Percentiles rank a stretch among this genome's conserved stretches.
Evolutionary conservation across 2,888 invertebrate species (phyloP).

Genomic region (Polyploca ridens): DNA sequence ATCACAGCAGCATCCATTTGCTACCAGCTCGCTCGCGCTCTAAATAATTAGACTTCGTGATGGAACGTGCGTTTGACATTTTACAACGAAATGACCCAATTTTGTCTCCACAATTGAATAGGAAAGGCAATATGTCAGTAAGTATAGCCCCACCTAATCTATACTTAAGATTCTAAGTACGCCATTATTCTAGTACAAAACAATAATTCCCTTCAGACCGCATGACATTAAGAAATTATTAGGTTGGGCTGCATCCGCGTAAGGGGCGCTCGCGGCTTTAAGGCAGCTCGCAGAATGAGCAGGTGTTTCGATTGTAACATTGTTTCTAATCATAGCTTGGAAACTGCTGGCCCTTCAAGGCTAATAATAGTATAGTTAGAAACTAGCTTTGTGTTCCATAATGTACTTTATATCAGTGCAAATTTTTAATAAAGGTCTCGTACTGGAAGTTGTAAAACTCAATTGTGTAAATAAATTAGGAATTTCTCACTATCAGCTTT

Average conservation of each 20-base stretch:
- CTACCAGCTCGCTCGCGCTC: conserved; percentile 40
- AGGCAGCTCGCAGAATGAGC: conserved; percentile 38
- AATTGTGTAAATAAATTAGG: too few species aligned
- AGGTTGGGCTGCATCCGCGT: conserved; percentile 80
- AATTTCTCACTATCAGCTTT: too few species aligned
- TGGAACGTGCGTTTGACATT: conserved; percentile 36
- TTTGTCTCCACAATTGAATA: conserved; percentile 44
- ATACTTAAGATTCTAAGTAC: conserved; percentile 67
- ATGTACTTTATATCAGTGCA: too few species aligned
- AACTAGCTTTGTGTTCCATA: not conserved
- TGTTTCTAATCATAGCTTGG: not conserved
- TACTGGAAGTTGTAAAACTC: too few species aligned
- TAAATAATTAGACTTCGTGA: conserved; percentile 64
- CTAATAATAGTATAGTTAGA: not conserved
- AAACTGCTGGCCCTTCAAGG: not conserved
- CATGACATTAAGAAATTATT: conserved; percentile 84
- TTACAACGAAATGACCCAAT: conserved; percentile 41
- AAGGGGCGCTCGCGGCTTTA: conserved; percentile 67
- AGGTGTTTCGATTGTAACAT: conserved; percentile 11
- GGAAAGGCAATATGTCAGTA: conserved; percentile 50
- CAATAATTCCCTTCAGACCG: conserved; percentile 81
- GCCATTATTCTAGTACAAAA: conserved; percentile 80
- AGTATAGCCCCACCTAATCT: conserved; percentile 61
- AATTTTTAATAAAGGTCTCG: too few species aligned
- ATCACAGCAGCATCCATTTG: conserved; percentile 57